Evolutionary conservation across 2,797 vertebrate species (phyloP), one percentile per base, ranked within the genome.

Genomic region (Rhabdomys pumilio): DNA sequence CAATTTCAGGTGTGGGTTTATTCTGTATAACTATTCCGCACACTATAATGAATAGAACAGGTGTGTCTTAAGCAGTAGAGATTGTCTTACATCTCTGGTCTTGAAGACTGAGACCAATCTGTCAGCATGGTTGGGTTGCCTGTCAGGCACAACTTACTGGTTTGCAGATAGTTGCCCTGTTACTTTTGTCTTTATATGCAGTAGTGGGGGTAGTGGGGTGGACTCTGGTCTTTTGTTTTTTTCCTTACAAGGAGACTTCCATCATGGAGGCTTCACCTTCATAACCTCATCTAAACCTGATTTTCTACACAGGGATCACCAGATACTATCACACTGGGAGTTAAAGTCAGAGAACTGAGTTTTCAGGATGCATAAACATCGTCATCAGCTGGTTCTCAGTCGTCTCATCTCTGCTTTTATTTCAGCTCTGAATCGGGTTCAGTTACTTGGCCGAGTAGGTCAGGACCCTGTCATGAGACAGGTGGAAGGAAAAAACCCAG

Each of bases 381-480:
- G 38, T 67, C 65, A 61, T 0, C 47, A 76, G 38, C 26, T 59
- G 44, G 20, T 34, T 67, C 59, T 93, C 29, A 41, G 24, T 50
- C 20, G 1, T 95, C 57, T 59, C 91, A 12, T 97, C 1, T 97
- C 13, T 90, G 0, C 14, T 1, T 87, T 0, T 0, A 0, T 98
- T 98, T 95, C 96, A 99, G 99, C 99, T 5, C 98, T 99, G 98
- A 99, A 99, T 97, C 98, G 99, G 0, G 99, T 99, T 50, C 99
- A 99, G 98, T 98, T 99, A 83, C 98, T 99, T 29, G 99, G 99
- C 15, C 99, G 99, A 34, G 99, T 99, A 26, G 99, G 99, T n/a
- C 99, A 99, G 98, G 99, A 99, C 97, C 99, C 99, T 0, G 99
- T 99, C 89, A 99, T 99, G 99, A 99, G 99, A 96, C 99, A 99